Evolutionary conservation across 2,113 vertebrate genomes (phyloP).

Genomic region (Poeciliopsis prolifica): DNA sequence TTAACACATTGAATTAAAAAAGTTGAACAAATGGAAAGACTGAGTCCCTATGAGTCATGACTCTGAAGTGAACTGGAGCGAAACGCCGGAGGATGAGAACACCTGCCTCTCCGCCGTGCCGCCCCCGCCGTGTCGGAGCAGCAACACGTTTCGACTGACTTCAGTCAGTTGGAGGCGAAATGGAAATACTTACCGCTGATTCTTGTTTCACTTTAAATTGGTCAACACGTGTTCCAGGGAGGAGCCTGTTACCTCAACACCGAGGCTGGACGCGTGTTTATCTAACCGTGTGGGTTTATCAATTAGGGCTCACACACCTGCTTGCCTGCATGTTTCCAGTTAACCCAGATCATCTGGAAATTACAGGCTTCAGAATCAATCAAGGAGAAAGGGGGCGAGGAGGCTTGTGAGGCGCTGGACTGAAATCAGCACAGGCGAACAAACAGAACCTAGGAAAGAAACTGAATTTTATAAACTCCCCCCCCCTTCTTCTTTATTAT

Average conservation of each 20-base stretch:
- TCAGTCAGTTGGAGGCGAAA: conserved; percentile 78
- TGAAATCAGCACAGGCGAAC: conserved; percentile 52
- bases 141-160: conserved; percentile 75
- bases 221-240: conserved; percentile 72
- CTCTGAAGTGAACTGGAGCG: conserved; percentile 60
- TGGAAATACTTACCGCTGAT: conserved; percentile 80
- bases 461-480: conserved; percentile 61
- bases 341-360: conserved; percentile 57
- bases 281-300: conserved; percentile 54
- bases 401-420: conserved; percentile 29
- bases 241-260: conserved; percentile 73
- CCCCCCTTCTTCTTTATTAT: conserved; percentile 58
- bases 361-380: conserved; percentile 66
- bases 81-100: conserved; percentile 58
- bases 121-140: conserved; percentile 66
- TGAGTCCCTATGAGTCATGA: conserved; percentile 72
- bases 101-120: conserved; percentile 75
- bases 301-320: conserved; percentile 54
- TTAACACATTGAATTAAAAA: conserved; percentile 31
- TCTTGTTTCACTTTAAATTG: conserved; percentile 75
- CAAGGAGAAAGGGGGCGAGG: conserved; percentile 19
- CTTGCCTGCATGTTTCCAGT: conserved; percentile 28
- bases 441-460: conserved; percentile 53
- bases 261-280: conserved; percentile 62
- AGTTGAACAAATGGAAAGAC: conserved; percentile 72